Conservation (phyloP, 92 coral and sea anemone species). For the Desmophyllum pertusum region DNA sequence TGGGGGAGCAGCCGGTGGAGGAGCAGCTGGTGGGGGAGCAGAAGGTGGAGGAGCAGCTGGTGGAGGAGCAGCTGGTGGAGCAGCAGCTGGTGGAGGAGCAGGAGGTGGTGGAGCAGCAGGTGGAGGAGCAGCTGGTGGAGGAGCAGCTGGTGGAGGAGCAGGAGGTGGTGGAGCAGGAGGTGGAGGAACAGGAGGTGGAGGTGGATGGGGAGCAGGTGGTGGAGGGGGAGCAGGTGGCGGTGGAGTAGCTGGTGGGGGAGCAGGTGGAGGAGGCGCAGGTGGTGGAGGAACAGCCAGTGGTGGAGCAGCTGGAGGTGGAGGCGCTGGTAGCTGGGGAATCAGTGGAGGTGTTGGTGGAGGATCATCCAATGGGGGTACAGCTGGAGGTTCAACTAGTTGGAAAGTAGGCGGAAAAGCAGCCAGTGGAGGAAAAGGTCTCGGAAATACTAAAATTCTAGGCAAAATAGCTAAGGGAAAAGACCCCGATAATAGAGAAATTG, state of each 20-base stretch:
- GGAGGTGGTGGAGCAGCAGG: neutral
- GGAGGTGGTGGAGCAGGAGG: slow-evolving; percentile 15
- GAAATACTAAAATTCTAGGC: neutral
- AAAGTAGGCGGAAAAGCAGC: no score
- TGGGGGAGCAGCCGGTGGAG: slow-evolving; percentile 22
- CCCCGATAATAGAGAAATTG: neutral
- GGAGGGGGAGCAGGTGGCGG: no score
- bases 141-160: neutral
- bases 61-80: slow-evolving; percentile 18
- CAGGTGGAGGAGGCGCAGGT: neutral
- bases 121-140: neutral
- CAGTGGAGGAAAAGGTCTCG: neutral
- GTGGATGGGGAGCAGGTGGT: slow-evolving; percentile 11
- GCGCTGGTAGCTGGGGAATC: neutral
- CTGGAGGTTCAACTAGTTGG: no score
- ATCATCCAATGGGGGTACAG: slow-evolving; percentile 20
- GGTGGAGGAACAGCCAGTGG: neutral
- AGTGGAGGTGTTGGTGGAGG: slow-evolving; percentile 32
- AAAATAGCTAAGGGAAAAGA: neutral
- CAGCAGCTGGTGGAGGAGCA: slow-evolving; percentile 8
- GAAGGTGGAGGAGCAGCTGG: slow-evolving; percentile 24
- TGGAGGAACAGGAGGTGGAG: neutral
- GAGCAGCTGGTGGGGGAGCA: neutral
- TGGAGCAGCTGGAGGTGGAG: neutral
- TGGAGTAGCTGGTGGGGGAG: slow-evolving; percentile 4